These are phyloP conservation scores for Panonychus citri DNA, from an alignment of 1,140 invertebrate species.

Conservation along the genomic window DNA sequence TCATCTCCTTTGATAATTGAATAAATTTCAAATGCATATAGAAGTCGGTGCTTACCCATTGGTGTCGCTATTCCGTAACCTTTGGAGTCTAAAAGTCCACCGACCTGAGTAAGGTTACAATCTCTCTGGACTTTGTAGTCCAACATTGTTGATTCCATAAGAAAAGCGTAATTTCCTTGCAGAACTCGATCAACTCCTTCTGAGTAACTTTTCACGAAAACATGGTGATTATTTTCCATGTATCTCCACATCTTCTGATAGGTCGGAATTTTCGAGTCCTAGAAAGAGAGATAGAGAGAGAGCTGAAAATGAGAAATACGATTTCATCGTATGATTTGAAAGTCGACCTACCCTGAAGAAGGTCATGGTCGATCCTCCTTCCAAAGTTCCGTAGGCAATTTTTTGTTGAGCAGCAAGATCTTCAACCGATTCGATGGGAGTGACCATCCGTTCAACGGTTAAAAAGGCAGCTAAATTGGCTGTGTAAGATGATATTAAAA, in stretches of 20 bases:
- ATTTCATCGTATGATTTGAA: too few species aligned
- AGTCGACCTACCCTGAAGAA: constrained; percentile 46
- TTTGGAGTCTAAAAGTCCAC: constrained; percentile 41
- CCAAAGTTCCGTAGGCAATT: constrained; percentile 85
- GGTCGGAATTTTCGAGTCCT: constrained; percentile 16
- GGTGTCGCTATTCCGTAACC: constrained; percentile 25
- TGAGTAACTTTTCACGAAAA: constrained; percentile 30
- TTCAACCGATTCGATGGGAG: constrained; percentile 59
- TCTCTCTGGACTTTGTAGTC: constrained; percentile 25
- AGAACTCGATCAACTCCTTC: constrained; percentile 61
- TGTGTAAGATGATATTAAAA: constrained; percentile 36
- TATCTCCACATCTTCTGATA: constrained; percentile 18
- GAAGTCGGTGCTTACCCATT: background rate
- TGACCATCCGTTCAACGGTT: constrained; percentile 60
- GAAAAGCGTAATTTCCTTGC: constrained; percentile 30
- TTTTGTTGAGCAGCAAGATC: constrained; percentile 65
- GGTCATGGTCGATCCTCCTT: constrained; percentile 66
- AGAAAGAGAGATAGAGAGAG: background rate
- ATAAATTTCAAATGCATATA: too few species aligned
- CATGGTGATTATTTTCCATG: constrained; percentile 21
- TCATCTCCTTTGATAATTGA: too few species aligned
- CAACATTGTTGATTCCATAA: constrained; percentile 23
- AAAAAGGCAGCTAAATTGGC: constrained; percentile 85
- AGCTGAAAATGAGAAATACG: too few species aligned
- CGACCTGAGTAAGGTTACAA: constrained; percentile 29